Percentiles rank a stretch among this genome's conserved stretches.
Conservation (phyloP, 2,113 vertebrate species). For the Pavo muticus region DNA sequence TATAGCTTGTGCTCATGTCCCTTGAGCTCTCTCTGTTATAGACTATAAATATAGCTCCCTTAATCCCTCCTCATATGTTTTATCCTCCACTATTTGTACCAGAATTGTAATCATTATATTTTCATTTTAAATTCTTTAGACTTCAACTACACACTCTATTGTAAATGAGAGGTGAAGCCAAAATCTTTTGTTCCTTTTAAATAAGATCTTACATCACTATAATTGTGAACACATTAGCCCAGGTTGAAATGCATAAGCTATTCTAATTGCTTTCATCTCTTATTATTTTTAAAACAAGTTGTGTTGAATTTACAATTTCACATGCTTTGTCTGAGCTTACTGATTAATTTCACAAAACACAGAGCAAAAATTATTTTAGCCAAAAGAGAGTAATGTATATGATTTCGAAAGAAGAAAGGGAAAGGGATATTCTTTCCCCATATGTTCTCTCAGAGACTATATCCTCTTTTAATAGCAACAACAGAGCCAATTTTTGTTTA, state of each 20-base stretch:
- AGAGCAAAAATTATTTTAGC: slow-evolving; percentile 29
- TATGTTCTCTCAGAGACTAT: slow-evolving; percentile 30
- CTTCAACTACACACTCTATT: not conserved
- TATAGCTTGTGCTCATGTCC: slow-evolving; percentile 63
- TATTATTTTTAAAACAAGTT: not conserved
- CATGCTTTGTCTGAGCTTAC: not conserved
- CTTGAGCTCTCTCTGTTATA: slow-evolving; percentile 42
- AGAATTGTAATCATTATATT: slow-evolving; percentile 28
- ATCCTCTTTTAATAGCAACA: not conserved
- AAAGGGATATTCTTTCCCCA: slow-evolving; percentile 2
- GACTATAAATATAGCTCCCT: slow-evolving; percentile 72
- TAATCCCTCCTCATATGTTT: slow-evolving; percentile 64
- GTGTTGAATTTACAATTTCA: not conserved
- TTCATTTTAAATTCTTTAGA: slow-evolving; percentile 25
- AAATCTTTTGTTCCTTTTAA: not conserved
- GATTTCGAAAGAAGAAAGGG: slow-evolving; percentile 14
- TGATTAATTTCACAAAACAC: not conserved
- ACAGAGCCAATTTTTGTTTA: slow-evolving; percentile 43
- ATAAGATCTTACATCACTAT: not conserved
- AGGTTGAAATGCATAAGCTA: not conserved
- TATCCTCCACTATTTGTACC: slow-evolving; percentile 61
- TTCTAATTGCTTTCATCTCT: not conserved
- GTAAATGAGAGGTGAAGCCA: not conserved
- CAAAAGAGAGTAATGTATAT: not conserved
- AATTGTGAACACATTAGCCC: not conserved